A percentile compares a stretch with the other conserved stretches of the same genome.
These are phyloP conservation scores for Thryonomys swinderianus DNA, from an alignment of 2,113 vertebrate species.

Conservation along the genomic window DNA sequence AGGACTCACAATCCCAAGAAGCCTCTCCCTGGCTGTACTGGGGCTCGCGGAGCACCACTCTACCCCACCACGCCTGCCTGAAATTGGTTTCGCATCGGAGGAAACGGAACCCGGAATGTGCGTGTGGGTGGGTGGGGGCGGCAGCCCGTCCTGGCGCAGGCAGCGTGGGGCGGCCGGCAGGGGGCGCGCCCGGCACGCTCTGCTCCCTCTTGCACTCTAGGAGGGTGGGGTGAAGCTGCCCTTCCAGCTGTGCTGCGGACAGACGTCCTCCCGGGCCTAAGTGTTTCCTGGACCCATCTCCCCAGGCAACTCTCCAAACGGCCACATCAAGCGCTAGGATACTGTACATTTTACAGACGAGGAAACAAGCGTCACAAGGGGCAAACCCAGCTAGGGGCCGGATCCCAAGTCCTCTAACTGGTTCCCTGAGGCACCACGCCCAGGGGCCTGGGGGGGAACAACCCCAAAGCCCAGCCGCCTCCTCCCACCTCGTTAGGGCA, in stretches of 20 bases:
- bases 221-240: background rate
- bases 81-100: background rate
- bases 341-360: background rate
- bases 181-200: conserved; percentile 52
- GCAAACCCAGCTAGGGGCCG: background rate
- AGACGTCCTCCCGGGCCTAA: background rate
- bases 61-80: no score
- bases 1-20: background rate
- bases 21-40: background rate
- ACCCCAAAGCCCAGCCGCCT: background rate
- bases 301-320: background rate
- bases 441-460: background rate
- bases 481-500: conserved; percentile 30
- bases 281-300: background rate
- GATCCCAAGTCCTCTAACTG: background rate
- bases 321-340: background rate
- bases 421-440: background rate
- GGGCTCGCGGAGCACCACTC: background rate
- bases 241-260: background rate
- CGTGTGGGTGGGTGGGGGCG: no score
- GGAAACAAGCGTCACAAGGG: background rate
- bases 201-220: background rate
- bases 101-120: background rate
- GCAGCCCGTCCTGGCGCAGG: background rate
- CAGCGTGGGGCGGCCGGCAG: conserved; percentile 52